Base-by-base conservation (phyloP, 1,140 invertebrate species). In the Cyclargus thomasi region DNA sequence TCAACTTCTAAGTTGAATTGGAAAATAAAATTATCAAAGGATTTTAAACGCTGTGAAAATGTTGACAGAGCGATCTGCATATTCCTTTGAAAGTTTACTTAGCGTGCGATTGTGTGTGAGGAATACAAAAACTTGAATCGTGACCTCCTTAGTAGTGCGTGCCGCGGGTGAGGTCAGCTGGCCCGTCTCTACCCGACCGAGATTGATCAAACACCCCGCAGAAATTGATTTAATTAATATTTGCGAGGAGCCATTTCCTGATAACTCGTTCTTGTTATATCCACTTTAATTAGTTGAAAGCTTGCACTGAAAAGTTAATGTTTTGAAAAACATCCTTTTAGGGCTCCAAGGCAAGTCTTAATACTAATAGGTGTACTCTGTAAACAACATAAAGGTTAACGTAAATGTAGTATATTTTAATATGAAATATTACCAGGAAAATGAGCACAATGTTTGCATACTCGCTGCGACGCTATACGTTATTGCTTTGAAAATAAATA, bases 401-500 rank as follows among this genome's bases (percentile, higher is more conserved):
- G 23, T 3, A 3, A 29, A 29, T 29, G 8, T 47, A 47, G 39
- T 47, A 47, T 47, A 47, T 47, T 47, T 11, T 47, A 47, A 47
- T 47, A 47, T 47, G 11, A 1, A 47, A 47, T 47, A 47, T 47
- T 47, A 47, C 39, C 11, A 47, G 39, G 39, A 47, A 47, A 47
- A 47, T 47, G 11, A 47, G 39, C 39, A 47, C 39, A 47, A 47
- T 47, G 39, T 47, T 47, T 47, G 14, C 39, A 47, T 47, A 47
- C 39, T 47, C 39, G 39, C 39, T 47, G 39, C 39, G 39, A 47
- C 39, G 39, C 39, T 47, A 47, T 8, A 47, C 39, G 6, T 47
- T 47, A 47, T 47, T 47, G 39, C 39, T 47, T 47, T 47, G 39
- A 47, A 47, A 47, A 47, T 47, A 47, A 47, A 47, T 47, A 47